A percentile compares a stretch with the other conserved stretches of the same genome.
These are phyloP conservation scores for Siphlonurus alternatus DNA, from an alignment of 2,888 invertebrate species.

Conservation along the genomic window DNA sequence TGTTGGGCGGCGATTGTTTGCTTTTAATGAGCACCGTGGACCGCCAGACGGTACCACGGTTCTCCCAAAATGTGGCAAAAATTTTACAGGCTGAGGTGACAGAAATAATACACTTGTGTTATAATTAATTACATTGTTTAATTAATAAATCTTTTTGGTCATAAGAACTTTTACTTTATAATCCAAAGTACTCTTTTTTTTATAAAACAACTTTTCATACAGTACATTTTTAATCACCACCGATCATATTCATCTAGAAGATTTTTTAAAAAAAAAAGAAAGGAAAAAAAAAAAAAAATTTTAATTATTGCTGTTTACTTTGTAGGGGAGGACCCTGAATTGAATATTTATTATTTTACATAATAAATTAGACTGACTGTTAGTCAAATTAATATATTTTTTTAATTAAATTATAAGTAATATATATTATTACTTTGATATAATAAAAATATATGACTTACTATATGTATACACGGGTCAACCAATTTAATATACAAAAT, in stretches of 20 bases:
- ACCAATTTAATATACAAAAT: not conserved
- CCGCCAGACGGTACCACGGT: too few relatives aligned
- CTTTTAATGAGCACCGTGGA: too few relatives aligned
- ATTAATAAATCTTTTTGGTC: not conserved
- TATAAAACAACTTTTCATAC: not conserved
- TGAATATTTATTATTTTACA: not conserved
- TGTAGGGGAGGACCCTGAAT: not conserved
- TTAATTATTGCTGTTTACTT: not conserved
- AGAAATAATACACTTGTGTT: too few relatives aligned
- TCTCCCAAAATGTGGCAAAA: too few relatives aligned
- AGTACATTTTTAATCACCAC: not conserved
- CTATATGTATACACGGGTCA: not conserved
- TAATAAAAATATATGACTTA: not conserved
- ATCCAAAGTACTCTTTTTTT: not conserved
- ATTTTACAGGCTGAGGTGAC: too few relatives aligned
- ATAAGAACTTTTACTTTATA: not conserved
- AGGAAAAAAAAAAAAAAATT: not conserved
- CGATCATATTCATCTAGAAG: not conserved
- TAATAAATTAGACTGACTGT: not conserved
- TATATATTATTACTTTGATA: not conserved
- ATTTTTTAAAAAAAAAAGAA: not conserved
- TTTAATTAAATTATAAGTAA: not conserved
- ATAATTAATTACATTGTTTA: not conserved
- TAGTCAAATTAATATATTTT: not conserved
- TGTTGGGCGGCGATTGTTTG: too few relatives aligned